Base-by-base conservation (phyloP, 2,888 invertebrate species). In the Micoletzkya japonica region DNA sequence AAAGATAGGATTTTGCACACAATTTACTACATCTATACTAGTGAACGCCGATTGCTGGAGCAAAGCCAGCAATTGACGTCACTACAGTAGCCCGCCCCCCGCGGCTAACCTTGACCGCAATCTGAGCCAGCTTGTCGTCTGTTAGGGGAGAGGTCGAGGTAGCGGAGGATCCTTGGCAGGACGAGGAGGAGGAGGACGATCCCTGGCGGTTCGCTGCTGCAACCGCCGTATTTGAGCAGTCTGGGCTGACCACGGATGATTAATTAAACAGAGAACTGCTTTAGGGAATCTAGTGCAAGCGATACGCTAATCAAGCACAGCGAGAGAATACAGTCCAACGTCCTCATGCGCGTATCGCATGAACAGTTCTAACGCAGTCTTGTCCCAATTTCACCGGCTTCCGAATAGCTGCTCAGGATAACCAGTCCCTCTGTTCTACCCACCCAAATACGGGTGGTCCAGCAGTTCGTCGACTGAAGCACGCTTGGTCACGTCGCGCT, bases 391-490 rank as follows among this genome's bases (percentile, higher is more conserved):
- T n/a, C n/a, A n/a, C n/a, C n/a, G n/a, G n/a, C n/a, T n/a, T n/a
- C n/a, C n/a, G n/a, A n/a, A n/a, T n/a, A n/a, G n/a, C n/a, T n/a
- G n/a, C n/a, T n/a, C n/a, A n/a, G n/a, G n/a, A n/a, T n/a, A n/a
- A n/a, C n/a, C n/a, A n/a, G n/a, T n/a, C n/a, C n/a, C n/a, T n/a
- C n/a, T n/a, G n/a, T n/a, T 24, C 4, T 10, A 34, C 67, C 57
- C 32, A 67, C 67, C 50, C 20, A 87, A 71, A 75, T 89, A 89
- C 1, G 87, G 86, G 77, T 90, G 86, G 37, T 86, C 77, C 4
- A 93, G 89, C 30, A 94, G 88, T 77, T 93, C 90, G 39, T 90
- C 89, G 6, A 93, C 91, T 0, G 90, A 90, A 0, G 93, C 92
- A 61, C 94, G 89, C 54, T 88, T 87, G 82, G 90, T 90, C 17